phyloP scores from a whole-genome alignment of 2,113 vertebrate species.

The Hippocampus zosterae region DNA sequence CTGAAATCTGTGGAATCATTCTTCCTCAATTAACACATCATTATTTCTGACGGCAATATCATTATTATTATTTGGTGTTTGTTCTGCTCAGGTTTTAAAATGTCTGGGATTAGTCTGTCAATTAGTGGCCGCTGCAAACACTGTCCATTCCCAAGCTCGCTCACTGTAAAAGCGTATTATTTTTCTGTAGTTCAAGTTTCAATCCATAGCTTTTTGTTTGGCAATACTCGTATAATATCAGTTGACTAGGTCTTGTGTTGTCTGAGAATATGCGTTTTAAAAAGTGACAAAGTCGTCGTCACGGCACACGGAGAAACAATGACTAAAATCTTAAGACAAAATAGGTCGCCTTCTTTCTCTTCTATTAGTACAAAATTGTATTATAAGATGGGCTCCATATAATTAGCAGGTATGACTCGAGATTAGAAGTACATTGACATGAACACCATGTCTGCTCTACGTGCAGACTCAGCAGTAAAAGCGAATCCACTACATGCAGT shows the following conservation, averaged over 20 bases:
- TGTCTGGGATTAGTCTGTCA: conserved; percentile 22
- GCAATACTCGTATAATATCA: conserved; percentile 63
- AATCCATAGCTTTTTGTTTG: conserved; percentile 72
- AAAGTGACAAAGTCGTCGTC: conserved; percentile 48
- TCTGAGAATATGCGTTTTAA: conserved; percentile 37
- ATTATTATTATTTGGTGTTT: conserved; percentile 33
- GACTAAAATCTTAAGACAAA: conserved; percentile 52
- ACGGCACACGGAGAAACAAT: conserved; percentile 51
- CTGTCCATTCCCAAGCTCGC: conserved; percentile 24
- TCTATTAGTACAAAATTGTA: conserved; percentile 65
- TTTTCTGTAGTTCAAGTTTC: conserved; percentile 70
- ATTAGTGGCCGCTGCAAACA: conserved; percentile 27
- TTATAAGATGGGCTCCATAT: conserved; percentile 47
- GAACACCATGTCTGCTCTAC: conserved; percentile 62
- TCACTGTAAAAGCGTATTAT: conserved; percentile 47
- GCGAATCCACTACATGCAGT: conserved; percentile 65
- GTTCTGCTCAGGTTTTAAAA: conserved; percentile 16
- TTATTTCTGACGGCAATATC: background rate
- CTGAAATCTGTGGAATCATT: conserved; percentile 14
- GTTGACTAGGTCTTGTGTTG: conserved; percentile 48
- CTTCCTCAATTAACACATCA: background rate
- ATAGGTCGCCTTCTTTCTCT: conserved; percentile 50
- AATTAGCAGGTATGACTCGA: conserved; percentile 61
- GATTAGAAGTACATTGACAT: conserved; percentile 68
- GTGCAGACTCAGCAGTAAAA: conserved; percentile 59